These are phyloP conservation scores for Cyclina sinensis DNA, from an alignment of 1,140 invertebrate genomes.

Conservation along the genomic window DNA sequence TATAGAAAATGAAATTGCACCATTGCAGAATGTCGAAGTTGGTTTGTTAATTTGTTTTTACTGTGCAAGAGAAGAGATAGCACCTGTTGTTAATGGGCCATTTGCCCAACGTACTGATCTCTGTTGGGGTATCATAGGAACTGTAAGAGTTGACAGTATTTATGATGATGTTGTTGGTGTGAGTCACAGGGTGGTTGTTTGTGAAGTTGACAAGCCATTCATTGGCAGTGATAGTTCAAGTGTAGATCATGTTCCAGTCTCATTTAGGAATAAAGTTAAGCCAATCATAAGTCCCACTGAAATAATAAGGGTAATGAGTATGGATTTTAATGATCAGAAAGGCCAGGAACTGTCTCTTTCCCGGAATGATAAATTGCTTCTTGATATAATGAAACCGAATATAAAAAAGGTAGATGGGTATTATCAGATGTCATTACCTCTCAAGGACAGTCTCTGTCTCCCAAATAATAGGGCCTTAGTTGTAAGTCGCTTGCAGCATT, in stretches of 20 bases:
- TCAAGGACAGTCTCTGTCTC: background rate
- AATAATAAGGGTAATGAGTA: background rate
- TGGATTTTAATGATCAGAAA: background rate
- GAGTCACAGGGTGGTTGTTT: conserved; percentile 11
- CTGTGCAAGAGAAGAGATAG: conserved; percentile 19
- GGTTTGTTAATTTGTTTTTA: conserved; percentile 4
- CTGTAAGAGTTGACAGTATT: background rate
- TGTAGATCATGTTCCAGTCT: background rate
- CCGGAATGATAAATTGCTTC: background rate
- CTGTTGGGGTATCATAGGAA: conserved; percentile 13
- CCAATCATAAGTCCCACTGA: background rate
- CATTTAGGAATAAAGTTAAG: conserved; percentile 4
- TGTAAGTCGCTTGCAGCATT: conserved; percentile 1
- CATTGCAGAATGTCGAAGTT: background rate
- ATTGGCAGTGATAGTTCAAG: background rate
- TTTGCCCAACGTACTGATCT: conserved; percentile 36
- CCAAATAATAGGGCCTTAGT: conserved; percentile 58
- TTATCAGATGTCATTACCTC: conserved; percentile 26
- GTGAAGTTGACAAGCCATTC: background rate
- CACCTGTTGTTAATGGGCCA: background rate
- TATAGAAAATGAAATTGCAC: background rate
- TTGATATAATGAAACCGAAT: background rate
- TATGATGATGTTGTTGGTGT: background rate
- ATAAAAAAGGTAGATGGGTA: background rate
- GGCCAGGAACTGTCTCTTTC: background rate